Evolutionary conservation across 2,113 vertebrate genomes (phyloP).

Genomic region (Chiloscyllium plagiosum): DNA sequence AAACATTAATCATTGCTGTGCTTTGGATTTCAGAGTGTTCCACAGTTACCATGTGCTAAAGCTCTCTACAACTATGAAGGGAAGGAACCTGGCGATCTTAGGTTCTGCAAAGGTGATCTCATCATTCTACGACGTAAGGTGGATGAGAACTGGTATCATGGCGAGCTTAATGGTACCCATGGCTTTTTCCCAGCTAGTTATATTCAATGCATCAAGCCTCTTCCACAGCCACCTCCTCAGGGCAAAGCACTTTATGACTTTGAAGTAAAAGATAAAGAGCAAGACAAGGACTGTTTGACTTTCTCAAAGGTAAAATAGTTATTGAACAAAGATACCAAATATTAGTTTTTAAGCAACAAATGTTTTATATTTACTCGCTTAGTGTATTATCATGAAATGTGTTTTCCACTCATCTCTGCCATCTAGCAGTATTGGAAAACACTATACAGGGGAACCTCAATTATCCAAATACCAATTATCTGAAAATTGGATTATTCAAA

Average conservation of each 20-base stretch:
- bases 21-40: constrained; percentile 67
- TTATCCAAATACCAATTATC: too few relatives aligned
- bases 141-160: constrained; percentile 94
- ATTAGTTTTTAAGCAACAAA: constrained; percentile 42
- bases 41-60: constrained; percentile 85
- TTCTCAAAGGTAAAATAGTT: constrained; percentile 81
- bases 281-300: constrained; percentile 94
- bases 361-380: constrained; percentile 47
- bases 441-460: too few relatives aligned
- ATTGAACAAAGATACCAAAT: constrained; percentile 48
- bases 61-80: constrained; percentile 91
- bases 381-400: constrained; percentile 45
- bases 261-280: constrained; percentile 93
- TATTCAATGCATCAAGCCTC: constrained; percentile 80
- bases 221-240: constrained; percentile 83
- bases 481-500: too few relatives aligned
- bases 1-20: neutral
- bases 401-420: constrained; percentile 38
- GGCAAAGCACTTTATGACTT: constrained; percentile 98
- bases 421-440: constrained; percentile 39
- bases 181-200: constrained; percentile 95
- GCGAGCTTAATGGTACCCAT: constrained; percentile 83
- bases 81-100: constrained; percentile 89
- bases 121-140: constrained; percentile 87
- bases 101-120: constrained; percentile 89